Base-by-base conservation (phyloP, 2,888 invertebrate species). In the Ypsolopha scabrella region DNA sequence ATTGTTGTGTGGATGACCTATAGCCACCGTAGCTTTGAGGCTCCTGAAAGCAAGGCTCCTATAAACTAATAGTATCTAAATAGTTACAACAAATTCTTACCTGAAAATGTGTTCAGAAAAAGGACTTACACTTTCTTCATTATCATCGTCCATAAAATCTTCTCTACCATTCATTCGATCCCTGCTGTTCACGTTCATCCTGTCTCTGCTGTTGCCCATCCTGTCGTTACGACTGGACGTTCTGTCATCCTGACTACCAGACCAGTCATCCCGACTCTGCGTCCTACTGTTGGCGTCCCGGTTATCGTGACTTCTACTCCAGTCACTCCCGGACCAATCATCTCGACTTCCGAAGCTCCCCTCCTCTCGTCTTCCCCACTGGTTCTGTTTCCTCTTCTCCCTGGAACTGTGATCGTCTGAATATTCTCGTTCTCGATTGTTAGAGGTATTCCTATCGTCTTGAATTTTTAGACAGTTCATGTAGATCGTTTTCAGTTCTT, bases 401-500 rank as follows among this genome's bases (percentile, higher is more conserved):
- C 65, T 70, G 71, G 50, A 50, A 33, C 73, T 70, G 14, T 76
- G 72, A 51, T 75, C 70, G 13, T 75, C 72, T 3, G 62, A 61
- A 41, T 64, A 61, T 39, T 59, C 60, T 39, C 64, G 60, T 39
- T 59, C 60, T 41, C 64, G 60, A 41, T 55, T 66, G 56, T 64
- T 71, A 41, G 55, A 69, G 9, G 65, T 65, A 53, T 72, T 76
- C 53, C 62, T 74, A 44, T 60, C 70, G 53, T 75, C 79, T 62
- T 75, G 72, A 62, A 75, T 83, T 46, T 80, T 88, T 61, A 88
- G 75, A 57, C 92, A 92, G 50, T 74, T 86, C 55, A 85, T 85
- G 57, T 90, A 87, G 7, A 90, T 80, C 48, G 78, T 85, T 57
- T 88, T 89, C 4, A 90, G 68, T 51, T 90, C 88, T 13, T 87